Percentiles rank a stretch among this genome's conserved stretches.
These are phyloP conservation scores for Varanus komodoensis DNA, from an alignment of 2,113 vertebrate genomes.

Conservation along the genomic window DNA sequence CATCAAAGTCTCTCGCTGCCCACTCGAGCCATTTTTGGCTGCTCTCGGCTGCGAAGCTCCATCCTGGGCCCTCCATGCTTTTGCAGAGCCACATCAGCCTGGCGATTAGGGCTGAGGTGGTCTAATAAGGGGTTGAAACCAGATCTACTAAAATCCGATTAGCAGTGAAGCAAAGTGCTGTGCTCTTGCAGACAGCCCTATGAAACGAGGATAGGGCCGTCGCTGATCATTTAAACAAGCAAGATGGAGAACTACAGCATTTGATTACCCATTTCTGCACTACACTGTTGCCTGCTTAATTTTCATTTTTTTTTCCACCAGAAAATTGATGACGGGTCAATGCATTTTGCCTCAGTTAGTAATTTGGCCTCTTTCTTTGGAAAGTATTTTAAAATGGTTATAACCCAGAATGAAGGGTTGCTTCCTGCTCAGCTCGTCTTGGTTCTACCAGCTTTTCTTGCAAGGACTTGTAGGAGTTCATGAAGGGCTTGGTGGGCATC, in stretches of 20 bases:
- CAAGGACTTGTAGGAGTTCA: background rate
- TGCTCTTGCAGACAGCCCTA: constrained; percentile 18
- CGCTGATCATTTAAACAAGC: constrained; percentile 39
- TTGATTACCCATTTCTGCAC: constrained; percentile 10
- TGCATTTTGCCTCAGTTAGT: background rate
- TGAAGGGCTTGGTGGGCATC: background rate
- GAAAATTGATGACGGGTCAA: background rate
- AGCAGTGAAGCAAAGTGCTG: background rate
- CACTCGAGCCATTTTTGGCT: constrained; percentile 36
- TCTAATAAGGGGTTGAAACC: constrained; percentile 39
- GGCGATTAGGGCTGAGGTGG: constrained; percentile 32
- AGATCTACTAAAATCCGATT: constrained; percentile 49
- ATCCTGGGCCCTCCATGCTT: background rate
- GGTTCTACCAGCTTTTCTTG: background rate
- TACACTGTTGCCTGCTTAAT: no score
- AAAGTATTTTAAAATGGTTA: background rate
- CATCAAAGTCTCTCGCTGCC: background rate
- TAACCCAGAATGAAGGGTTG: background rate
- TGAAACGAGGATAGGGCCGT: background rate
- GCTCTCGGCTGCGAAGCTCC: background rate
- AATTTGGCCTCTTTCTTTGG: background rate
- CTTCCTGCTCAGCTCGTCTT: no score
- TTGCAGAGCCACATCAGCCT: constrained; percentile 12
- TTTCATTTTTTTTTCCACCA: no score
- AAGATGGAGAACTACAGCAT: background rate